Evolutionary conservation across 2,888 invertebrate genomes (phyloP).

Genomic region (Lasioglossum villosulum): DNA sequence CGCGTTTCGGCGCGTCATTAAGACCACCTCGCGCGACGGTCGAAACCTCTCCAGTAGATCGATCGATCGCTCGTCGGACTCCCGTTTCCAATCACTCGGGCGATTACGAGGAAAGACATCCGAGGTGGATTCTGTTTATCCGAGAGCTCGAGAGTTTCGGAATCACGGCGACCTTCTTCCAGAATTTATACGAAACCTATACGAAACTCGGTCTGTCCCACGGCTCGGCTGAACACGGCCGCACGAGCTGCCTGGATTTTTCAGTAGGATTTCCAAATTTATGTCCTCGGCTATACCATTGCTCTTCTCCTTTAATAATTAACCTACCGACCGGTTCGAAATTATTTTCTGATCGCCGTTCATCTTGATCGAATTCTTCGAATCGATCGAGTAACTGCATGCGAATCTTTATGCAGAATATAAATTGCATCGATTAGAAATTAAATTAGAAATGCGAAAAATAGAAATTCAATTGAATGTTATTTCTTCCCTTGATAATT

Average conservation of each 20-base stretch:
- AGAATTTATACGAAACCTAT: constrained; percentile 55
- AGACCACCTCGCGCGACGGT: neutral
- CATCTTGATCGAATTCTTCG: too few species aligned
- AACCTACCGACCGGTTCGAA: too few species aligned
- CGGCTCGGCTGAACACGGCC: neutral
- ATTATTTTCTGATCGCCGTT: neutral
- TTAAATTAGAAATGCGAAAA: too few species aligned
- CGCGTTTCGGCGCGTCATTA: neutral
- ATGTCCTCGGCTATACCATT: neutral
- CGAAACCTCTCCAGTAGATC: neutral
- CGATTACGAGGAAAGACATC: neutral
- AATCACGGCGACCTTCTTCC: constrained; percentile 41
- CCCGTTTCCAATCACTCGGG: neutral
- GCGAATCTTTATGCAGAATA: too few species aligned
- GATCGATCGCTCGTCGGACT: neutral
- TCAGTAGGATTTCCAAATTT: neutral
- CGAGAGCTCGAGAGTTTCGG: neutral
- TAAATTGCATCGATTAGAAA: too few species aligned
- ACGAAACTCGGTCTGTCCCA: constrained; percentile 41
- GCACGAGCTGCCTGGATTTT: neutral
- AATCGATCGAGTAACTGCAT: too few species aligned
- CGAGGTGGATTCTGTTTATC: constrained; percentile 1
- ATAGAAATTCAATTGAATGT: too few species aligned
- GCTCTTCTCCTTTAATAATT: neutral
- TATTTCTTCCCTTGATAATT: too few species aligned